These are phyloP conservation scores for Callionymus lyra DNA, from an alignment of 2,113 vertebrate genomes.

Conservation along the genomic window DNA sequence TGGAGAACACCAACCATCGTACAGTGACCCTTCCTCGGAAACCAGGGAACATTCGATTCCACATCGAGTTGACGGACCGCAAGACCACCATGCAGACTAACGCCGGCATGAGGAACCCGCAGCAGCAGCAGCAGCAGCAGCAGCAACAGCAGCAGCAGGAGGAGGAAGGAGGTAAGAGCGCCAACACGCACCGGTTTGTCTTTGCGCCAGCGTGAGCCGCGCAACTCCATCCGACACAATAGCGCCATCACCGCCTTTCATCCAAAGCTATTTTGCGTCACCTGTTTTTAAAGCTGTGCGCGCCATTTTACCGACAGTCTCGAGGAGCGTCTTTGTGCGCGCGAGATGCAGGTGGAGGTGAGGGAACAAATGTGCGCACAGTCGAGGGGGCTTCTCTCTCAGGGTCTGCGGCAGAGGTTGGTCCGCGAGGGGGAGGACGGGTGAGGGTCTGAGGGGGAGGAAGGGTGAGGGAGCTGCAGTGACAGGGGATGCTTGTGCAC, in stretches of 20 bases:
- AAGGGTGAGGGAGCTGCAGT: too few relatives aligned
- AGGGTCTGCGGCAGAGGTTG: too few relatives aligned
- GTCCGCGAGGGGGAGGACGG: too few relatives aligned
- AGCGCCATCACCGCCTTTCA: slow-evolving; percentile 7
- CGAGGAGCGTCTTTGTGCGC: too few relatives aligned
- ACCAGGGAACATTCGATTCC: slow-evolving; percentile 48
- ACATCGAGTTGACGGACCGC: slow-evolving; percentile 76
- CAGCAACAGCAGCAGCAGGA: slow-evolving; percentile 91
- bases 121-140: slow-evolving; percentile 91
- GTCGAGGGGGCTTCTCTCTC: too few relatives aligned
- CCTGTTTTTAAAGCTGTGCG: too few relatives aligned
- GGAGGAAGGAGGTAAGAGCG: slow-evolving; percentile 82
- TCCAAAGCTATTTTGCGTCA: neutral
- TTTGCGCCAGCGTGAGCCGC: slow-evolving; percentile 62
- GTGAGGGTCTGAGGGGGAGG: too few relatives aligned
- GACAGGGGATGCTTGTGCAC: too few relatives aligned
- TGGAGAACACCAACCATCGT: slow-evolving; percentile 37
- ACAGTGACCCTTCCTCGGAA: slow-evolving; percentile 52
- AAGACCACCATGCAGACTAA: slow-evolving; percentile 95
- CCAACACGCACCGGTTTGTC: slow-evolving; percentile 15
- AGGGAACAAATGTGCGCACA: too few relatives aligned
- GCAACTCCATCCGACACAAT: slow-evolving; percentile 55
- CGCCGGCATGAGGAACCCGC: slow-evolving; percentile 87
- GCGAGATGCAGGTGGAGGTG: too few relatives aligned
- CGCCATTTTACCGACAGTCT: too few relatives aligned